These are phyloP conservation scores for Troilus luridus DNA, from an alignment of 2,888 invertebrate species.

Conservation along the genomic window DNA sequence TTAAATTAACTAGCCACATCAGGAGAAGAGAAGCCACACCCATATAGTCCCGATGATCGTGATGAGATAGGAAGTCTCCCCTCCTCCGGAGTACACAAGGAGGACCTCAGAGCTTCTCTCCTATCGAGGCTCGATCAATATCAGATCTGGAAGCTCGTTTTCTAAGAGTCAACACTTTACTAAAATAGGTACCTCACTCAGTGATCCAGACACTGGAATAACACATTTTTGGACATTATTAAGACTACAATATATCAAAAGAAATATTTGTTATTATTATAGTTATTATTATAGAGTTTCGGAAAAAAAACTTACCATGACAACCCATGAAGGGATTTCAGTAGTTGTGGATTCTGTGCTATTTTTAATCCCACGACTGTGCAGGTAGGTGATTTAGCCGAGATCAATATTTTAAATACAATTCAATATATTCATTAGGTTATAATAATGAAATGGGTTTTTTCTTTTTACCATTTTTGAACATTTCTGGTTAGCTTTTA, in stretches of 20 bases:
- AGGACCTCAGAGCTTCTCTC: not conserved
- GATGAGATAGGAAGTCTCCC: conserved; percentile 25
- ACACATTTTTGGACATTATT: not conserved
- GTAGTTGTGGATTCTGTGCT: no score
- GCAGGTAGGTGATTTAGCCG: no score
- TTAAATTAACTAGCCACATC: not conserved
- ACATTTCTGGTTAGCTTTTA: no score
- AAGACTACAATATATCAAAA: not conserved
- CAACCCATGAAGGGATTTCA: no score
- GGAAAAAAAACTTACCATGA: no score
- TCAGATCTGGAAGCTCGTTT: not conserved
- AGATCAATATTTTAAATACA: no score
- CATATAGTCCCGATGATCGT: conserved; percentile 26
- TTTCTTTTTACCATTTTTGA: no score
- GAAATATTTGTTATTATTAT: no score
- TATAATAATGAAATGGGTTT: no score
- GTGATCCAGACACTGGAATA: not conserved
- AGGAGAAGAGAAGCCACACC: not conserved
- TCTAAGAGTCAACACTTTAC: not conserved
- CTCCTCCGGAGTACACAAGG: conserved; percentile 26
- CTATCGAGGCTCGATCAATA: not conserved
- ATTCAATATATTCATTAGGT: no score
- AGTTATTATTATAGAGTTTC: no score
- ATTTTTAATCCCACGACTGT: no score
- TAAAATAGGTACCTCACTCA: not conserved